Evolutionary conservation across 2,888 invertebrate genomes (phyloP), one percentile per base, ranked within the genome.

Genomic region (Cerastis rubricosa): DNA sequence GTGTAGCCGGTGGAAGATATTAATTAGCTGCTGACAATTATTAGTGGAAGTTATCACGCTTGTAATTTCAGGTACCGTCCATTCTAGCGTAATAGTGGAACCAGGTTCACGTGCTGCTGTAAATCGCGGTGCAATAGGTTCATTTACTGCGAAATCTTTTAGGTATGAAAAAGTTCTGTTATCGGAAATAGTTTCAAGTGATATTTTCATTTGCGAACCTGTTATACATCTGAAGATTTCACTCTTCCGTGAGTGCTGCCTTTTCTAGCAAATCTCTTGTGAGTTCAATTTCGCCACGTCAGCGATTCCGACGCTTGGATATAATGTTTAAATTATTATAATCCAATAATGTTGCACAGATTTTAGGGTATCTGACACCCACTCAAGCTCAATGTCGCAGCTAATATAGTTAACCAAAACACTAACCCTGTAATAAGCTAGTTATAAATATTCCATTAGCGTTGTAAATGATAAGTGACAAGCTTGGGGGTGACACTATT

Each of bases 401-500:
- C 35, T 72, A 14, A 72, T 71, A 29, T 45, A 45, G 12, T 22
- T 45, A 71, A 49, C 29, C 25, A 61, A 43, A 65, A 69, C 57
- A 79, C 40, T 12, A 61, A 71, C 70, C 76, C 54, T 75, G 76
- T 83, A 87, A 82, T 87, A 88, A 85, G 82, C 85, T 78, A 65
- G 81, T 78, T 88, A 87, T 88, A 88, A 88, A 87, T 88, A 88
- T 88, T 87, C 87, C 88, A 89, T 89, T 89, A 89, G 78, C 76
- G 74, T 73, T 81, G 80, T 85, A 88, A 90, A 91, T 90, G 90
- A 91, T 86, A 91, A 91, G 89, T 89, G 91, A 91, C 91, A 90
- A 80, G 89, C 88, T 84, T 84, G 78, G 86, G 84, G 85, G 83
- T 86, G 84, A 91, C 91, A 91, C 88, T 91, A 91, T 89, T 91